Conservation (phyloP, 1,140 invertebrate genomes). For the Ganaspis sp. region DNA sequence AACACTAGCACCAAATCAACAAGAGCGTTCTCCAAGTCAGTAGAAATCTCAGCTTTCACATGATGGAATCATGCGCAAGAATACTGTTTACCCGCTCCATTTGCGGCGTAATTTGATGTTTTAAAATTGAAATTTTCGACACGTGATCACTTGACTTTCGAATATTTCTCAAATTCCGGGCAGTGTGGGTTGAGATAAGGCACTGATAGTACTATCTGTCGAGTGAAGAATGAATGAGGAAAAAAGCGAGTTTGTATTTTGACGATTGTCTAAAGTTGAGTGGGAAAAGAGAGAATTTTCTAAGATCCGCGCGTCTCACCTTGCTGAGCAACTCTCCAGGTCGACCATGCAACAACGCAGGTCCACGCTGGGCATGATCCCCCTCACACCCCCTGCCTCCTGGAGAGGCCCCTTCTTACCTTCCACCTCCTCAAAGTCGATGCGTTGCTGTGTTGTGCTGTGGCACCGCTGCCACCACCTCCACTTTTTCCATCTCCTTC, state of each 20-base stretch:
- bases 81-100: neutral
- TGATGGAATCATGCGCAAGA: neutral
- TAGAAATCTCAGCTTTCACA: neutral
- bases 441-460: neutral
- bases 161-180: neutral
- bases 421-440: slow-evolving; percentile 53
- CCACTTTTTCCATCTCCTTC: slow-evolving; percentile 52
- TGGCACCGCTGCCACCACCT: slow-evolving; percentile 37
- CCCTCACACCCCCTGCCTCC: slow-evolving; percentile 51
- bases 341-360: slow-evolving; percentile 70
- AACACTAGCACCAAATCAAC: neutral
- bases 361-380: slow-evolving; percentile 70
- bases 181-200: neutral
- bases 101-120: neutral
- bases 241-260: neutral
- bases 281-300: slow-evolving; percentile 40
- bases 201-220: neutral
- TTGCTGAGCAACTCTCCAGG: slow-evolving; percentile 74
- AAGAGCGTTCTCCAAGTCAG: neutral
- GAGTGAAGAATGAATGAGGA: neutral
- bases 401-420: slow-evolving; percentile 50
- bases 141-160: neutral
- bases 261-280: slow-evolving; percentile 37
- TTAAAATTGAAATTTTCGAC: neutral
- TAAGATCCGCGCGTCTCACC: slow-evolving; percentile 74